Percentiles rank a stretch among this genome's conserved stretches.
Conservation (phyloP, 2,797 vertebrate genomes). For the Acridotheres tristis region DNA sequence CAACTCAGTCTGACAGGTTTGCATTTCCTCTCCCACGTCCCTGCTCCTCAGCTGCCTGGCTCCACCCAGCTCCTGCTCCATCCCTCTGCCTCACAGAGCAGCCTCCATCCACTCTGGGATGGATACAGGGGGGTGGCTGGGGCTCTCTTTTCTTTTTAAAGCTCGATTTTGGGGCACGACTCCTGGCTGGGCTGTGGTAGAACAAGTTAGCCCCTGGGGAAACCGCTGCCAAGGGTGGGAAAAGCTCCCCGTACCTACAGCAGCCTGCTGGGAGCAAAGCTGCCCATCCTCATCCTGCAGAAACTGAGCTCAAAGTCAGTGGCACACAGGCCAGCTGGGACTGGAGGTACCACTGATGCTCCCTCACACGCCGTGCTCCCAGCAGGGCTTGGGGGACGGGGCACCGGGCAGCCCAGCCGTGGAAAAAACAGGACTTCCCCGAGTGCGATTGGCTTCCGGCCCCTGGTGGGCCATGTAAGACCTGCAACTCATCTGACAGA, state of each 20-base stretch:
- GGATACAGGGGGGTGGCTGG: background rate
- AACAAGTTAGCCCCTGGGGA: background rate
- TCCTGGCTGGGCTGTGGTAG: fast-evolving
- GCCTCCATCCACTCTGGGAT: fast-evolving
- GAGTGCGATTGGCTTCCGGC: fast-evolving
- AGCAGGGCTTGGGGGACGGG: fast-evolving
- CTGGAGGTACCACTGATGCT: fast-evolving
- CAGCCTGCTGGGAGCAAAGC: background rate
- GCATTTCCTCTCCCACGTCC: background rate
- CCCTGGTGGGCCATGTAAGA: fast-evolving
- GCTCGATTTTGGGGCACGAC: fast-evolving
- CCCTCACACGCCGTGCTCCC: fast-evolving
- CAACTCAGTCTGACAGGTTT: background rate
- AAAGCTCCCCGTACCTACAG: background rate
- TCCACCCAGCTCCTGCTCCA: background rate
- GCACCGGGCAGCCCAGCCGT: fast-evolving
- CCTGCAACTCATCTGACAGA: no score
- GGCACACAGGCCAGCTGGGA: background rate
- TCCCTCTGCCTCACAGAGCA: fast-evolving
- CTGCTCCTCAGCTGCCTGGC: background rate
- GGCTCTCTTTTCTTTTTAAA: background rate
- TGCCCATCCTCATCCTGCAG: fast-evolving
- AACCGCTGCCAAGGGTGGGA: background rate
- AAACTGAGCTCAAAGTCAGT: fast-evolving
- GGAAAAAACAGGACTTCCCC: background rate